phyloP scores from a whole-genome alignment of 1,140 invertebrate genomes.

The Leptinotarsa defecta region DNA sequence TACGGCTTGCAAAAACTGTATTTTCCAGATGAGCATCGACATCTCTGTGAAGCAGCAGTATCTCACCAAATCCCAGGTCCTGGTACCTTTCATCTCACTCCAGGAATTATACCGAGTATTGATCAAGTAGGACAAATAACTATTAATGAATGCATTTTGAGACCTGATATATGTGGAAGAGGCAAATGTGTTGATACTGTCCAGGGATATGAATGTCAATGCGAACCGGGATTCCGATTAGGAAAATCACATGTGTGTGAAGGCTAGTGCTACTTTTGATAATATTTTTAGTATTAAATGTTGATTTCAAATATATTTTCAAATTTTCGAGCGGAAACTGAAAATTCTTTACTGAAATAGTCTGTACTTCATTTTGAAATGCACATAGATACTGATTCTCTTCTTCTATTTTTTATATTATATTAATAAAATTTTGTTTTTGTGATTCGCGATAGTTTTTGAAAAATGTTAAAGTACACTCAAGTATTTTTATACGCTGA shows the following conservation, averaged over 20 bases:
- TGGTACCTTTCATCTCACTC: conserved; percentile 23
- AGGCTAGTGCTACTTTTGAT: conserved; percentile 46
- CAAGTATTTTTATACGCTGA: too few relatives aligned
- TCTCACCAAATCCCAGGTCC: conserved; percentile 16
- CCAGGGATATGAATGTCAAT: conserved; percentile 69
- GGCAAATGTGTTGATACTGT: conserved; percentile 77
- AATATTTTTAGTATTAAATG: background rate
- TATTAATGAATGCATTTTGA: conserved; percentile 75
- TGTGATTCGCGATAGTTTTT: too few relatives aligned
- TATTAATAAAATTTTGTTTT: too few relatives aligned
- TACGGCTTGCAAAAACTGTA: conserved; percentile 18
- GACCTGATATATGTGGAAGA: conserved; percentile 76
- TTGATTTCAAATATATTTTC: background rate
- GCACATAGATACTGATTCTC: too few relatives aligned
- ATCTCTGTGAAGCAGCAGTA: conserved; percentile 41
- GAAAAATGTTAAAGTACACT: too few relatives aligned
- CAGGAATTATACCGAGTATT: conserved; percentile 51
- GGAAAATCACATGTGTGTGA: conserved; percentile 50
- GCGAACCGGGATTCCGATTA: conserved; percentile 50
- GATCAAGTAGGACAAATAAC: conserved; percentile 31
- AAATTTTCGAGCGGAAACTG: too few relatives aligned
- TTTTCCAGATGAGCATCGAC: conserved; percentile 51
- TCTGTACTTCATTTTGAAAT: too few relatives aligned
- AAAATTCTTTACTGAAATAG: too few relatives aligned
- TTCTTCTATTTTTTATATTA: too few relatives aligned